Conservation (phyloP, 2,797 vertebrate genomes). For the Sebastes flavidus region DNA sequence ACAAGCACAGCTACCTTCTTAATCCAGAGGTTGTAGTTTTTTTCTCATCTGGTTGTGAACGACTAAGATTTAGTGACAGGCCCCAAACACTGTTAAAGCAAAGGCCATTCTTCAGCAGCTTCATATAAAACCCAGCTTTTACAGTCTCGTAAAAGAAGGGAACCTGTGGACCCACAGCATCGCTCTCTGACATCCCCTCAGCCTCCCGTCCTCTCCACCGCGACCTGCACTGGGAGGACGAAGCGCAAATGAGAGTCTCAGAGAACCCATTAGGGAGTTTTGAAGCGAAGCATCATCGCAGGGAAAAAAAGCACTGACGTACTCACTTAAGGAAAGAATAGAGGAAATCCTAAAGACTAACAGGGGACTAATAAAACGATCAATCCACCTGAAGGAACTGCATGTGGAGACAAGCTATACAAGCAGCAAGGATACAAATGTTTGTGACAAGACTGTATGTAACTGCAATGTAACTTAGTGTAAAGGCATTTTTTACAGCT, state of each 20-base stretch:
- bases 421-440: slow-evolving; percentile 5
- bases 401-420: slow-evolving; percentile 6
- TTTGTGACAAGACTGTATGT: slow-evolving; percentile 8
- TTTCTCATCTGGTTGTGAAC: slow-evolving; percentile 67
- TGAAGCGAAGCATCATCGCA: slow-evolving; percentile 49
- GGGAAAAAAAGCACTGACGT: slow-evolving; percentile 20
- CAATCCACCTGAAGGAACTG: slow-evolving; percentile 48
- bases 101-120: slow-evolving; percentile 83
- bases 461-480: background rate
- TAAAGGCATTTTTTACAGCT: background rate
- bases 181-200: slow-evolving; percentile 65
- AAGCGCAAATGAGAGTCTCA: slow-evolving; percentile 45
- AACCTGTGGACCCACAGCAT: slow-evolving; percentile 78
- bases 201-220: slow-evolving; percentile 21
- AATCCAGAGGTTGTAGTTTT: slow-evolving; percentile 46
- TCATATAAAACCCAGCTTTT: slow-evolving; percentile 84
- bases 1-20: slow-evolving; percentile 59
- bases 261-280: slow-evolving; percentile 61
- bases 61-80: slow-evolving; percentile 82
- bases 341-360: slow-evolving; percentile 48
- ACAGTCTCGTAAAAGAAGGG: slow-evolving; percentile 83
- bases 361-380: slow-evolving; percentile 46
- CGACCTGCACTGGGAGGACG: slow-evolving; percentile 34
- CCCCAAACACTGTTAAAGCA: slow-evolving; percentile 82
- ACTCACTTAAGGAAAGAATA: slow-evolving; percentile 34